Evolutionary conservation across 2,113 vertebrate genomes (phyloP).

Genomic region (Lophura nycthemera): DNA sequence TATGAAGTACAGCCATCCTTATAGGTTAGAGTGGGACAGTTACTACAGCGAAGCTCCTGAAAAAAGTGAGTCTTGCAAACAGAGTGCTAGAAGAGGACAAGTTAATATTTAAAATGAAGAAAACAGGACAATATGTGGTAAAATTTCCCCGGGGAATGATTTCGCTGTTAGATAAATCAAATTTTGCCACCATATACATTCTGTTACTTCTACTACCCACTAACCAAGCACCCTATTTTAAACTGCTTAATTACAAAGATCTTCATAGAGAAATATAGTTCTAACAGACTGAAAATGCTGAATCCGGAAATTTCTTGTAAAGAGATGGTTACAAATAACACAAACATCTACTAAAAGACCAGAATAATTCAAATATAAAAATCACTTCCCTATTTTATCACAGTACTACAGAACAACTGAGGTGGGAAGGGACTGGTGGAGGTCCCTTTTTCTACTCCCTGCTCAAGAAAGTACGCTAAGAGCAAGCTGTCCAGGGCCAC

Average conservation of each 20-base stretch:
- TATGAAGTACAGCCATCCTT: not conserved
- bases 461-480: not conserved
- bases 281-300: not conserved
- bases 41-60: not conserved
- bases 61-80: not conserved
- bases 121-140: not conserved
- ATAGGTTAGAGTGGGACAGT: not conserved
- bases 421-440: not conserved
- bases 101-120: not conserved
- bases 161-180: not conserved
- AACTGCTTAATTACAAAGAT: not conserved
- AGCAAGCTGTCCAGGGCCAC: not conserved
- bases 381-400: not conserved
- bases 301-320: not conserved
- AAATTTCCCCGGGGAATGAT: not conserved
- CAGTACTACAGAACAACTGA: not conserved
- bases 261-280: not conserved
- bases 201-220: not conserved
- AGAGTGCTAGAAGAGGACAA: not conserved
- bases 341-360: not conserved
- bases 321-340: not conserved
- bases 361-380: not conserved
- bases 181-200: not conserved
- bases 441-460: not conserved
- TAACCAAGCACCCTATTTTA: not conserved